Base-by-base conservation (phyloP, 1,140 invertebrate genomes). In the Babylonia areolata region DNA sequence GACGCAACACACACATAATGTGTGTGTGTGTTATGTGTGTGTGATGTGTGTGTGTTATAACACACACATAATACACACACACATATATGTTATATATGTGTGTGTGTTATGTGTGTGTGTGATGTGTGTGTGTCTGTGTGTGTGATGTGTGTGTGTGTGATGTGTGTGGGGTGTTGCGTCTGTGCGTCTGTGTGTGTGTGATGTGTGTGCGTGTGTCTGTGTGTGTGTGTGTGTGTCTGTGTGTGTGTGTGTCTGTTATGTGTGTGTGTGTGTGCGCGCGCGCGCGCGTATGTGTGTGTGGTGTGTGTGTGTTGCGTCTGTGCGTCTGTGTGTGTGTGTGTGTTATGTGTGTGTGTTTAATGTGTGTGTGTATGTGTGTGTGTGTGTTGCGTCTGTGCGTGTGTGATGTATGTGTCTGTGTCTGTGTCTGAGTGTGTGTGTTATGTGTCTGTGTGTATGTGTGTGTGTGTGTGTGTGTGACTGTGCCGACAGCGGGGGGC, bases 401-500 rank as follows among this genome's bases (percentile, higher is more conserved):
- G 58, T 64, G 58, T 64, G 58, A n/a, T 28, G 58, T 28, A 23
- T 64, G 58, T 64, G 58, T 28, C 9, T 28, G 58, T 28, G 58
- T 64, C 9, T 28, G 58, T 64, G 58, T 64, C 17, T 28, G 58
- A 23, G 58, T n/a, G 58, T n/a, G 58, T n/a, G 2, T 64, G 58
- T 64, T 64, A 23, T 64, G 58, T 64, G 2, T 64, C 15, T 64
- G 58, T 64, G 58, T 64, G 58, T 11, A 23, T 11, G 58, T 64
- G 58, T 64, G 6, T 64, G 58, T 64, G 58, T 11, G 1, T 64
- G 58, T 64, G 58, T 64, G 9, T 64, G 58, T 64, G 58, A 17
- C 6, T 20, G 0, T 77, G 39, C 23, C 37, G 35, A 58, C 90
- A 98, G 98, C 95, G 98, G 98, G 90, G 98, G 98, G 40, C 98